A percentile compares a stretch with the other conserved stretches of the same genome.
Evolutionary conservation across 2,888 invertebrate species (phyloP).

Genomic region (Hydrotaea diabolus): DNA sequence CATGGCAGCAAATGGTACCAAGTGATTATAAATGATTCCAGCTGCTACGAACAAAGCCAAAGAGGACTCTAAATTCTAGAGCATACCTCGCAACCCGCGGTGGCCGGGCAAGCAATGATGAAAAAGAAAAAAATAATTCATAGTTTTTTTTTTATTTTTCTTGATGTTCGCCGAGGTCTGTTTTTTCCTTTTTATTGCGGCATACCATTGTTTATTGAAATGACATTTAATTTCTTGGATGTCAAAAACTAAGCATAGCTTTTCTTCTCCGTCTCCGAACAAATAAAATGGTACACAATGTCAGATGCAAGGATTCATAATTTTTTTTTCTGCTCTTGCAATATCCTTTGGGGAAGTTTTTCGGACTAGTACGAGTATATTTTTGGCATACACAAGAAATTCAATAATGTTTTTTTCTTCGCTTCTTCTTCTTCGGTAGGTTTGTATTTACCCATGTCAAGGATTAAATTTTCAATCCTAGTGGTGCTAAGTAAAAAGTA

Average conservation of each 20-base stretch:
- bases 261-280: background rate
- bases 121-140: no score
- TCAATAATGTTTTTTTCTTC: background rate
- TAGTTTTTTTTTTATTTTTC: no score
- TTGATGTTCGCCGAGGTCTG: background rate
- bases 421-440: background rate
- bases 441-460: background rate
- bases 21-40: constrained; percentile 8
- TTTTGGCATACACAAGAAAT: background rate
- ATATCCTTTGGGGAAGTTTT: background rate
- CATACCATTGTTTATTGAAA: constrained; percentile 42
- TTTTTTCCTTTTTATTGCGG: background rate
- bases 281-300: constrained; percentile 12
- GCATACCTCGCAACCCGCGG: no score
- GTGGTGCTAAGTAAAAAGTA: background rate
- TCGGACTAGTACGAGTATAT: background rate
- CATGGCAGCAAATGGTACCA: background rate
- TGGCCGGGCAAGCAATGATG: no score
- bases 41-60: background rate
- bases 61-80: no score
- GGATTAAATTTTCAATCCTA: background rate
- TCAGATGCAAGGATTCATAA: constrained; percentile 29
- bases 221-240: constrained; percentile 57
- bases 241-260: constrained; percentile 39
- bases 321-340: background rate